phyloP scores from a whole-genome alignment of 2,113 vertebrate species.

The Atherinomorus stipes region DNA sequence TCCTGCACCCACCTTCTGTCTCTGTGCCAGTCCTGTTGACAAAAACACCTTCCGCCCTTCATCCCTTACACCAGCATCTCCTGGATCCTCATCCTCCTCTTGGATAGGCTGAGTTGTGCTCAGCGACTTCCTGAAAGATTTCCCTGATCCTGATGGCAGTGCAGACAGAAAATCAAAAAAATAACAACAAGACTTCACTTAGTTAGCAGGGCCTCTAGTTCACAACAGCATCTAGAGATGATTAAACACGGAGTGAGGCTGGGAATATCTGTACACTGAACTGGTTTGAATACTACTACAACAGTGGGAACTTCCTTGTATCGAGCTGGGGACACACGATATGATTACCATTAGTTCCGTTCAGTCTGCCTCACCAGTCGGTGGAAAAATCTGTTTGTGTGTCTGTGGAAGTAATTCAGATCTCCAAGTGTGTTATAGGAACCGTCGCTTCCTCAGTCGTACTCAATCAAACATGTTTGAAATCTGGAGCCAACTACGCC shows the following conservation, averaged over 20 bases:
- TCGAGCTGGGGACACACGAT: no score
- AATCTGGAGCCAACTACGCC: no score
- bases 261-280: no score
- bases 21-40: constrained; percentile 85
- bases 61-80: constrained; percentile 60
- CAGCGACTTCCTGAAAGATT: constrained; percentile 85
- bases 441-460: no score
- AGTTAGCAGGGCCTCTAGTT: not conserved
- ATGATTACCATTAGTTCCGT: no score
- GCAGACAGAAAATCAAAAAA: constrained; percentile 15
- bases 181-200: not conserved
- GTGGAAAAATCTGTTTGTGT: no score
- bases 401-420: no score
- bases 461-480: no score
- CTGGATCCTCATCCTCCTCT: constrained; percentile 74
- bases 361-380: no score
- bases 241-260: not conserved
- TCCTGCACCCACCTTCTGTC: constrained; percentile 83
- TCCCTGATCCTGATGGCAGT: constrained; percentile 75
- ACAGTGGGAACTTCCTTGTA: no score
- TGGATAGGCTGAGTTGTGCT: constrained; percentile 74
- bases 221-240: rapidly evolving
- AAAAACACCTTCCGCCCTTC: constrained; percentile 59
- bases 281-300: no score
- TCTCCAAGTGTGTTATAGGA: no score